Conservation (phyloP, 2,113 vertebrate genomes). For the Monarcha castaneiventris region DNA sequence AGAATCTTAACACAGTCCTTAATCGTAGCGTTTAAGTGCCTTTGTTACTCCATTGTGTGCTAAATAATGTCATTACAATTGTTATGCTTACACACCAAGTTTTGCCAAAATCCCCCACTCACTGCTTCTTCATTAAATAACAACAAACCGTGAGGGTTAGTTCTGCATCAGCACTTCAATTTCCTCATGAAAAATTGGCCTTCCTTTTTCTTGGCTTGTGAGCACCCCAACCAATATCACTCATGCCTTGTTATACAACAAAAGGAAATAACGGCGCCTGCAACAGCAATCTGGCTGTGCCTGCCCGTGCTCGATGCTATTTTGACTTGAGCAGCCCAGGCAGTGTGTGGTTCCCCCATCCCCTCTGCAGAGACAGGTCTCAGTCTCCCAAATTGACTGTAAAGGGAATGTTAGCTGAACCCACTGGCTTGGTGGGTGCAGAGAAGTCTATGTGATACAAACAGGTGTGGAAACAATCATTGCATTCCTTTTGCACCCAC, state of each 20-base stretch:
- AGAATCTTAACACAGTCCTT: background rate
- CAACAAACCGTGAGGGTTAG: slow-evolving; percentile 55
- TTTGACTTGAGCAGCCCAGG: background rate
- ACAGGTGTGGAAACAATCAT: background rate
- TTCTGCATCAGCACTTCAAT: slow-evolving; percentile 65
- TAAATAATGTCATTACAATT: slow-evolving; percentile 53
- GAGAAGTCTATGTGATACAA: background rate
- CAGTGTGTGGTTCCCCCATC: background rate
- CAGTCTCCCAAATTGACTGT: background rate
- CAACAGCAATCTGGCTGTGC: background rate
- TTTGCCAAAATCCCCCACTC: slow-evolving; percentile 59
- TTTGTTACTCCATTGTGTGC: slow-evolving; percentile 38
- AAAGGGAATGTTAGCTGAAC: background rate
- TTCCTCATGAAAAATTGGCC: slow-evolving; percentile 62
- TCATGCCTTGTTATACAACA: slow-evolving; percentile 43
- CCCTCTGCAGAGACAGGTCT: background rate
- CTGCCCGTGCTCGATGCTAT: background rate
- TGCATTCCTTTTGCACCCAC: accelerated
- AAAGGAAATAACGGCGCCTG: slow-evolving; percentile 8
- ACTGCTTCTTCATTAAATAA: slow-evolving; percentile 62
- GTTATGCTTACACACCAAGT: slow-evolving; percentile 46
- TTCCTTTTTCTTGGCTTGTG: slow-evolving; percentile 55
- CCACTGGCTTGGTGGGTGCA: background rate
- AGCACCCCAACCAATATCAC: slow-evolving; percentile 41
- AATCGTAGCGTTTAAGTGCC: background rate